Base-by-base conservation (phyloP, 2,888 invertebrate genomes). In the Gnatocerus cornutus region DNA sequence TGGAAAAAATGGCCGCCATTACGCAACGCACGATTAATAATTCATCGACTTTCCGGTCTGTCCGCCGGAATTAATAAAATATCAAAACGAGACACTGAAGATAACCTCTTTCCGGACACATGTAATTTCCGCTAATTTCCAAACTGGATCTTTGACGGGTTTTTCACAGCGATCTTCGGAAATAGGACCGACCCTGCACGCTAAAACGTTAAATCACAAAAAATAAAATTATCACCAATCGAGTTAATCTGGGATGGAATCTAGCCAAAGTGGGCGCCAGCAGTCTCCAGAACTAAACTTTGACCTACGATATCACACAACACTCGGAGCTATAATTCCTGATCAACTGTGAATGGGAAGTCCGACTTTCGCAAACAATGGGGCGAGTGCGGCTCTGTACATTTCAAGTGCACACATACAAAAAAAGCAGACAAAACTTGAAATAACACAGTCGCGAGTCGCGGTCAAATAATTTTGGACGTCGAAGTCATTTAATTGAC, bases 31-130 rank as follows among this genome's bases (percentile, higher is more conserved):
- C 43, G 48, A 21, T 62, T 50, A 62, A 62, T 62, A 62, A 50
- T 62, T 62, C 50, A 62, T 37, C 62, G 27, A 21, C 37, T 48
- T 62, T 62, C 62, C 63, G 63, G 52, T 7, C 43, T 43, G 63
- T 53, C 52, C 14, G 41, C 52, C 63, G 63, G 52, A 62, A 45
- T 63, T 63, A 63, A 63, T 53, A 53, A 63, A 63, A 63, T 53
- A 63, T 63, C 63, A 53, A 45, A 53, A 53, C 53, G 63, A 63
- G 27, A 43, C 63, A 62, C 21, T 37, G 16, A 41, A 52, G 62
- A 62, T 62, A 62, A 52, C 48, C 27, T 50, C 37, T 62, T 52
- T 62, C 62, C 62, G 62, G 62, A 62, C 63, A 43, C 53, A 53
- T 61, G 61, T 37, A 61, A 61, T 61, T 61, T 61, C 48, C 61